Evolutionary conservation across 1,140 invertebrate genomes (phyloP).

Genomic region (Bombus consobrinus): DNA sequence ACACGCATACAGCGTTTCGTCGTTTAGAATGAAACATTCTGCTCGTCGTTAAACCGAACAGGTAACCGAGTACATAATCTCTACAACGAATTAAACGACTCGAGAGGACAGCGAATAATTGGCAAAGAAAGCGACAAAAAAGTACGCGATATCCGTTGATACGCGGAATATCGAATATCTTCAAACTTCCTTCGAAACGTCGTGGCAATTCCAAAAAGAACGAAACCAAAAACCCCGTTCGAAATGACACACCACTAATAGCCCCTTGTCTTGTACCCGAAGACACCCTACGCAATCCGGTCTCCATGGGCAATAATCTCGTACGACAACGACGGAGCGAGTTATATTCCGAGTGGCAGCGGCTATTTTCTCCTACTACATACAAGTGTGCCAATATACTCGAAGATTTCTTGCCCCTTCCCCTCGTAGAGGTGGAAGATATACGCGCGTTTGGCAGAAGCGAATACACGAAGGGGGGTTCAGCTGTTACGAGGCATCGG

Average conservation of each 20-base stretch:
- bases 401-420: background rate
- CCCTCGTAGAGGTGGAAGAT: constrained; percentile 11
- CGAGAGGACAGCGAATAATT: too few relatives aligned
- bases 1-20: too few relatives aligned
- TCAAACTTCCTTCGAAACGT: too few relatives aligned
- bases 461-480: background rate
- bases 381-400: constrained; percentile 11
- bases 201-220: background rate
- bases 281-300: background rate
- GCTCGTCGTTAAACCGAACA: too few relatives aligned
- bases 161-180: too few relatives aligned
- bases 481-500: constrained; percentile 43
- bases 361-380: background rate
- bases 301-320: background rate
- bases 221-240: too few relatives aligned
- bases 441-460: constrained; percentile 39
- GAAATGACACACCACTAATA: background rate
- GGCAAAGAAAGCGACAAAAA: too few relatives aligned
- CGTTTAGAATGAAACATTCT: too few relatives aligned
- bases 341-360: constrained; percentile 18
- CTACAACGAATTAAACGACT: too few relatives aligned
- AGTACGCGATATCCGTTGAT: too few relatives aligned
- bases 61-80: too few relatives aligned
- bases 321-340: constrained; percentile 19
- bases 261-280: background rate